Evolutionary conservation across 2,113 vertebrate species (phyloP).

Genomic region (Muntiacus reevesi): DNA sequence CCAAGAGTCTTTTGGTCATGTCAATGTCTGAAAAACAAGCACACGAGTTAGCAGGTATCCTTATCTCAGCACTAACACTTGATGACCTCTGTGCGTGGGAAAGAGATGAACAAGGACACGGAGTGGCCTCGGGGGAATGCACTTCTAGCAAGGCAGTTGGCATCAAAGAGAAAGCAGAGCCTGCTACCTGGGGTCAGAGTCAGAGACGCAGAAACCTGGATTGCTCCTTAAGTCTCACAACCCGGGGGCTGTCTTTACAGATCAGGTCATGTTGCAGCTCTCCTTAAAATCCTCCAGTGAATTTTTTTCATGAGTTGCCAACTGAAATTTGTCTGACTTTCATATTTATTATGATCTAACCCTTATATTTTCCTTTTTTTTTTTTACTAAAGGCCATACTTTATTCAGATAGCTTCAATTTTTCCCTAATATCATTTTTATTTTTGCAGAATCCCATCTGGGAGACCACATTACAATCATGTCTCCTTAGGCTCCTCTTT

Average conservation of each 20-base stretch:
- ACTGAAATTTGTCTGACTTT: background rate
- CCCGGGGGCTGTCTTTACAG: background rate
- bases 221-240: background rate
- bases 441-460: background rate
- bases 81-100: background rate
- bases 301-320: background rate
- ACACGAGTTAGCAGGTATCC: background rate
- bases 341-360: background rate
- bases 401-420: background rate
- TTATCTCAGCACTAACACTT: background rate
- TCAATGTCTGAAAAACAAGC: background rate
- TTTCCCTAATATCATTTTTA: background rate
- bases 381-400: background rate
- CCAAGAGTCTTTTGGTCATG: background rate
- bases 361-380: background rate
- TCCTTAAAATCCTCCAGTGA: background rate
- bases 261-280: background rate
- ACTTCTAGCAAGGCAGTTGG: background rate
- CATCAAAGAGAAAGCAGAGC: background rate
- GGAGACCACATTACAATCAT: background rate
- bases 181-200: background rate
- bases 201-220: background rate
- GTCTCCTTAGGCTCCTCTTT: background rate
- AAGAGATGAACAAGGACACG: fast-evolving
- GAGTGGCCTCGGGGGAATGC: fast-evolving